phyloP scores from a whole-genome alignment of 2,113 vertebrate species.

The Ailuropoda melanoleuca region DNA sequence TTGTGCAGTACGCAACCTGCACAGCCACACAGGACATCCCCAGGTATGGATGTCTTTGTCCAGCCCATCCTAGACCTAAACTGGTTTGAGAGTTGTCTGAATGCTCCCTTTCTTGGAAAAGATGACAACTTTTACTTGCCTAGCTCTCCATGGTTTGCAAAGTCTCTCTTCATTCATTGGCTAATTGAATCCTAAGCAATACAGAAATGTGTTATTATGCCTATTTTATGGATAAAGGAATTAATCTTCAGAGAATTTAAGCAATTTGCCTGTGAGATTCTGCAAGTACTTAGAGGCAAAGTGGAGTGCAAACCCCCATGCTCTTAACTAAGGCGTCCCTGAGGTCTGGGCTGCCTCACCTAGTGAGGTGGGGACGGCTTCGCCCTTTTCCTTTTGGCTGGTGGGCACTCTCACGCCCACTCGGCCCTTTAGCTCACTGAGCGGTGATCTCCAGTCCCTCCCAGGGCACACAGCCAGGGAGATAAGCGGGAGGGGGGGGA shows the following conservation, averaged over 20 bases:
- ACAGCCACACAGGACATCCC: neutral
- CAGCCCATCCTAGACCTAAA: neutral
- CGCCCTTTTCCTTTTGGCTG: fast-evolving
- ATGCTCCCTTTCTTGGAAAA: neutral
- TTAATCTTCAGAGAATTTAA: neutral
- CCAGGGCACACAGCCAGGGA: neutral
- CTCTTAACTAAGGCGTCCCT: neutral
- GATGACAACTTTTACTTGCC: neutral
- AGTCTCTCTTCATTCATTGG: neutral
- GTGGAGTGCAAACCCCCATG: fast-evolving
- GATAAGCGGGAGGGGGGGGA: neutral
- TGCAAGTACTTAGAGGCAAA: neutral
- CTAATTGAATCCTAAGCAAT: fast-evolving
- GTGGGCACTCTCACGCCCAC: fast-evolving
- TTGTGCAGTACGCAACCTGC: neutral
- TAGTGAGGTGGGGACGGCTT: fast-evolving
- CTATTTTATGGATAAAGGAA: neutral
- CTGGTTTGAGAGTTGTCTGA: no score
- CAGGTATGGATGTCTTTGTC: fast-evolving
- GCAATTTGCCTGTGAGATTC: neutral
- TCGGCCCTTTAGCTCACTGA: neutral
- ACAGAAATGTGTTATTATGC: neutral
- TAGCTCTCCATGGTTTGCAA: neutral
- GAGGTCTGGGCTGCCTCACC: neutral
- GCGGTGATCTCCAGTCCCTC: neutral